Percentiles rank a stretch among this genome's conserved stretches.
phyloP scores from a whole-genome alignment of 2,888 invertebrate species.

The Hirtodrosophila trivittata region DNA sequence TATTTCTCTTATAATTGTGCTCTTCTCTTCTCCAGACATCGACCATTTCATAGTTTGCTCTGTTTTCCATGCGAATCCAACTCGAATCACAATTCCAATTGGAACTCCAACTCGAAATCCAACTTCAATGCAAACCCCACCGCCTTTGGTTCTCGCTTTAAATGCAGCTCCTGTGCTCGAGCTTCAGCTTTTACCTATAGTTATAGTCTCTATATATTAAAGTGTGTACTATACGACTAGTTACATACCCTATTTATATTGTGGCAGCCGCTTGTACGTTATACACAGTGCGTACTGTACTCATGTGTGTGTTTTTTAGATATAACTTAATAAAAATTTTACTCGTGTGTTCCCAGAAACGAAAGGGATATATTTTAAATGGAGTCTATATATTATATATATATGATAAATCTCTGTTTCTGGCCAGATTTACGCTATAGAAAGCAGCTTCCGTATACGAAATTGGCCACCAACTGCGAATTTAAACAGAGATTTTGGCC shows the following conservation, averaged over 20 bases:
- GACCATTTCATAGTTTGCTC: constrained; percentile 61
- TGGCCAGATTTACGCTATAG: too few relatives aligned
- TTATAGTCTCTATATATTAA: constrained; percentile 10
- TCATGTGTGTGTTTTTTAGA: constrained; percentile 28
- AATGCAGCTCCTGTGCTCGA: constrained; percentile 10
- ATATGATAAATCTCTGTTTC: too few relatives aligned
- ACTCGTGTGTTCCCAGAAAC: constrained; percentile 1
- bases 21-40: constrained; percentile 52
- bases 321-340: constrained; percentile 63
- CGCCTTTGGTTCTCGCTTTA: constrained; percentile 22
- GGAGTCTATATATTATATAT: too few relatives aligned
- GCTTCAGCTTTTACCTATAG: constrained; percentile 18
- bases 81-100: too few relatives aligned
- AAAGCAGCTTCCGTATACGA: too few relatives aligned
- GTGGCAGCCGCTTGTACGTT: constrained; percentile 2
- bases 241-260: constrained; percentile 7
- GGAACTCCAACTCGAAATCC: not conserved
- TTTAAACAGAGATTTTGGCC: too few relatives aligned
- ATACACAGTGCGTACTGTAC: constrained; percentile 1
- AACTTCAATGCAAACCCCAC: constrained; percentile 3
- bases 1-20: not conserved
- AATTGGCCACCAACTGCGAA: not conserved
- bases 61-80: too few relatives aligned
- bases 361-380: not conserved
- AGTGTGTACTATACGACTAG: constrained; percentile 18